Base-by-base conservation (phyloP, 1,140 invertebrate genomes). In the Leptinotarsa undecemlineata region DNA sequence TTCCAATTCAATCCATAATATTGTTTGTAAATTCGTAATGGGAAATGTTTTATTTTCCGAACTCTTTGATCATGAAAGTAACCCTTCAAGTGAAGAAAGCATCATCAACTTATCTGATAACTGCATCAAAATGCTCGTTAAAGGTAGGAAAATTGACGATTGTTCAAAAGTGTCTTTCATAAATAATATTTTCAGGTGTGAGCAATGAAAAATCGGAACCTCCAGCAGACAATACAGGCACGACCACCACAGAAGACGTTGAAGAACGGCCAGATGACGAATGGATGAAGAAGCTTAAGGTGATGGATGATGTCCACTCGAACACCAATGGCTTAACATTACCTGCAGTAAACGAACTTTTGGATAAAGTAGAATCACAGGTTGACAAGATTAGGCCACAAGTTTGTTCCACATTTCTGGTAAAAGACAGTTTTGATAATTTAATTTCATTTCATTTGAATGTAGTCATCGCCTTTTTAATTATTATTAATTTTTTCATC, bases 231-330 rank as follows among this genome's bases (percentile, higher is more conserved):
- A 42, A 42, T 42, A 42, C 11, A 42, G 8, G 2, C 33, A 3
- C 33, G 8, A 42, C 8, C 6, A 42, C 33, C 33, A 42, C 6
- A 42, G 33, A 42, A 42, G 33, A 42, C 8, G 33, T 42, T 42
- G 33, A 42, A 11, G 33, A 42, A 42, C 33, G 33, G 11, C 33
- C 33, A 42, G 71, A 72, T 64, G 71, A 48, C 19, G 47, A 78
- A 67, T 85, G 83, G 79, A 85, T 85, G 67, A 85, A 86, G 61
- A 86, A 85, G 72, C 81, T 87, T 4, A 84, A 83, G 69, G 84
- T 82, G 60, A 77, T 87, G 74, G 86, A 87, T 64, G 84, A 86
- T 23, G 82, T 76, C 14, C 87, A 87, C 75, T 85, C 86, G 0
- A 84, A 86, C 68, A 80, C 77, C 72, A 83, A 81, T 19, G 85